phyloP scores from a whole-genome alignment of 2,113 vertebrate species.

The Prunella fulvescens region DNA sequence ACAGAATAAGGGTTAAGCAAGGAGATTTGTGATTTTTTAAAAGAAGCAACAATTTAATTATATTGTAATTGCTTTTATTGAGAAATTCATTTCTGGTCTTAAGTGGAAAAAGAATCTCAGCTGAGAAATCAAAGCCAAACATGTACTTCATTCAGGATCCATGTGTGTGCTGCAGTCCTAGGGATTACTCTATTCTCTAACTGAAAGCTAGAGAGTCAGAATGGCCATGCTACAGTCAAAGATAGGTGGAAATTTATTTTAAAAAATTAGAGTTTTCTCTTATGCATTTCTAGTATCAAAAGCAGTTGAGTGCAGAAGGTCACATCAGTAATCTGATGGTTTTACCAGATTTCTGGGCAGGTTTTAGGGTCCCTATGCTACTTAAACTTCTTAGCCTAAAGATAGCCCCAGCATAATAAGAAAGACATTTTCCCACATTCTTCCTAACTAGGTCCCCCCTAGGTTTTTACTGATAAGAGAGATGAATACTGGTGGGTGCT shows the following conservation, averaged over 20 bases:
- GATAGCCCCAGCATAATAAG: not conserved
- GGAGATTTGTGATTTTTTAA: not conserved
- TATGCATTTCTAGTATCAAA: not conserved
- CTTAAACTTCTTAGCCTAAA: not conserved
- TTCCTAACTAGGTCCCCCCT: not conserved
- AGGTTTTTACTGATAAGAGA: not conserved
- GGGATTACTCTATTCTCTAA: not conserved
- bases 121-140: not conserved
- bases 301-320: not conserved
- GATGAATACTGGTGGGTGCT: not conserved
- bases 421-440: not conserved
- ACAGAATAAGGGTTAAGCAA: not conserved
- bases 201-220: not conserved
- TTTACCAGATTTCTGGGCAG: not conserved
- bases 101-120: not conserved
- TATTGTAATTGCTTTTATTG: not conserved
- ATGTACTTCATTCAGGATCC: not conserved
- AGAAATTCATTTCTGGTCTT: not conserved
- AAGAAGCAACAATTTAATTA: not conserved
- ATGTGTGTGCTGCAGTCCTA: not conserved
- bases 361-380: not conserved
- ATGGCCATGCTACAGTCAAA: not conserved
- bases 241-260: not conserved
- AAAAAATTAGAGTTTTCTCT: not conserved
- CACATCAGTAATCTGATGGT: not conserved